Base-by-base conservation (phyloP, 2,888 invertebrate genomes). In the Didymodactylos carnosus region DNA sequence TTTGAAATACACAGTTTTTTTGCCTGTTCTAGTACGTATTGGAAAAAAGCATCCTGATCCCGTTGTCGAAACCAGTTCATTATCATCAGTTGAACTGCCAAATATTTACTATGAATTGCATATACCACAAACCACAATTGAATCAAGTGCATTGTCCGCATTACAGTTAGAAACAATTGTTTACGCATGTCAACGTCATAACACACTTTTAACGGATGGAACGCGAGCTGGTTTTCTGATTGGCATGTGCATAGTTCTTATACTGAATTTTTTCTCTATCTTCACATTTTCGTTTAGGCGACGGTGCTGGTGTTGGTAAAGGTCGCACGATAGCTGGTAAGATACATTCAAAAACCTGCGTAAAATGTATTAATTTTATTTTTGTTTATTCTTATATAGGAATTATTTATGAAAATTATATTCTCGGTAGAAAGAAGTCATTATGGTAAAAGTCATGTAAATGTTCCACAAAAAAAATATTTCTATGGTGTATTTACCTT, bases 41-140 rank as follows among this genome's bases (percentile, higher is more conserved):
- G 98, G 98, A 16, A 88, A 89, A 79, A 91, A 92, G 81, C 98
- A 99, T 87, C 98, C 98, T 0, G 98, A 99, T 85, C 91, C 93
- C 0, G 97, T 99, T 10, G 98, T 99, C 13, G 98, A 99, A 84
- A 98, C 98, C 0, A 94, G 94, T 13, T 95, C 97, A 0, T 86
- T 99, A 69, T 92, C 94, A 0, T 94, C 93, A 49, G 94, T 97
- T 72, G 91, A 92, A 80, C 93, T 95, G 0, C 90, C 91, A 2
- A 92, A 95, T 83, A 91, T 94, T 73, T 90, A 90, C 86, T 97
- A 95, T 85, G 80, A 81, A 46, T 77, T 85, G 39, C 78, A 80
- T 46, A 83, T 87, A 62, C 94, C 97, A 0, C 89, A 82, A 71
- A 88, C 73, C 89, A 91, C 78, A 0, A 89, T 95, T 75, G 89